Base-by-base conservation (phyloP, 2,113 vertebrate species). In the Engystomops pustulosus region DNA sequence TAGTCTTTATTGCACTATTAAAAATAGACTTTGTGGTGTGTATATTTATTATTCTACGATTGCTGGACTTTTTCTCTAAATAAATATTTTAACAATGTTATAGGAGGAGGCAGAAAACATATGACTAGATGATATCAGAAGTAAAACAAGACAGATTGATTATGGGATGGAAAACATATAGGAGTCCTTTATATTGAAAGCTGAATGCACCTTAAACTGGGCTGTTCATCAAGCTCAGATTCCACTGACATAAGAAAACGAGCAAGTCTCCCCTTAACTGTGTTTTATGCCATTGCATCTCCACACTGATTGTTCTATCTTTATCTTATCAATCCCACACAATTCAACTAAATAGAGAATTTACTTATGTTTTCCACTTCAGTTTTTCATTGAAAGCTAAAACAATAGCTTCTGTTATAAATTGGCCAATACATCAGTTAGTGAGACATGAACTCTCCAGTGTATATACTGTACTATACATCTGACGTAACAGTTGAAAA, bases 131-230 rank as follows among this genome's bases (percentile, higher is more conserved):
- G 68, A 79, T 70, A 45, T 55, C 34, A 32, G 44, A 79, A 9
- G 74, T 85, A 85, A 85, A 69, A 79, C 27, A 79, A 79, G 83
- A 85, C 72, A 78, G 83, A 85, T 85, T 78, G 83, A 85, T 85
- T 85, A 79, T 70, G 38, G 62, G 32, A 49, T 62, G 36, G 47
- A 68, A 76, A 84, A 77, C 70, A 77, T 69, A 84, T 79, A 85
- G 74, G 17, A 79, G 44, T 70, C 47, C 34, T 85, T 85, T 85
- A 85, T 70, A 70, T 76, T 62, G 49, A 67, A 34, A 27, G 47
- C 32, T 68, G 72, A 79, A 85, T 85, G 47, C 65, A 79, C 32
- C 82, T 85, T 79, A 79, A 85, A 79, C 41, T 53, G 7, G 74
- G 67, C 49, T 85, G 83, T 85, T 85, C 70, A 77, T 78, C 74